Evolutionary conservation across 2,797 vertebrate genomes (phyloP).

Genomic region (Merluccius polli): DNA sequence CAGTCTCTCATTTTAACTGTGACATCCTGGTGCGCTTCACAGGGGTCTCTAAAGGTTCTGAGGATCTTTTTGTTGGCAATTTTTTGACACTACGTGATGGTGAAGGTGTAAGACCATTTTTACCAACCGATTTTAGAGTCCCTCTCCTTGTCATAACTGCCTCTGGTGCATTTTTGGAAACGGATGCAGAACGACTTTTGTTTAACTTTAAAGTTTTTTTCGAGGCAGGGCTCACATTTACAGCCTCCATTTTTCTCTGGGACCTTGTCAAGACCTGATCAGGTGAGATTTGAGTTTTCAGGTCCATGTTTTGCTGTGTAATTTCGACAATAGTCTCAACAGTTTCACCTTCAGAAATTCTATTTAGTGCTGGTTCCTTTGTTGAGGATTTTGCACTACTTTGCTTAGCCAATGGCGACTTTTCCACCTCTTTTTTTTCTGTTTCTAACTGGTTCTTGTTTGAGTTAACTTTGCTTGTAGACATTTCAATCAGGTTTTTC

Average conservation of each 20-base stretch:
- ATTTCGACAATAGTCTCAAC: conserved; percentile 34
- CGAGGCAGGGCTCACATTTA: conserved; percentile 35
- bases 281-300: conserved; percentile 46
- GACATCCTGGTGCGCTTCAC: conserved; percentile 75
- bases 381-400: conserved; percentile 45
- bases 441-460: conserved; percentile 49
- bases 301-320: conserved; percentile 39
- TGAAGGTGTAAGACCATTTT: conserved; percentile 44
- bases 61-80: conserved; percentile 58
- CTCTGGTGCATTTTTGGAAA: conserved; percentile 48
- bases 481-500: conserved; percentile 31
- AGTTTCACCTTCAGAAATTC: conserved; percentile 37
- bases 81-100: conserved; percentile 52
- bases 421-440: conserved; percentile 47
- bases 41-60: conserved; percentile 50
- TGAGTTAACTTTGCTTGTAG: conserved; percentile 40
- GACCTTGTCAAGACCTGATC: conserved; percentile 79
- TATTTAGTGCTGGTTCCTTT: conserved; percentile 38
- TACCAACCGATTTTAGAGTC: conserved; percentile 51
- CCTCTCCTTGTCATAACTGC: conserved; percentile 45
- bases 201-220: conserved; percentile 52
- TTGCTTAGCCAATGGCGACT: conserved; percentile 39
- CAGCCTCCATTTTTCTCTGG: conserved; percentile 71
- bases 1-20: conserved; percentile 52
- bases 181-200: conserved; percentile 38